Base-by-base conservation (phyloP, 1,140 invertebrate genomes). In the Drosophila lacteicornis region DNA sequence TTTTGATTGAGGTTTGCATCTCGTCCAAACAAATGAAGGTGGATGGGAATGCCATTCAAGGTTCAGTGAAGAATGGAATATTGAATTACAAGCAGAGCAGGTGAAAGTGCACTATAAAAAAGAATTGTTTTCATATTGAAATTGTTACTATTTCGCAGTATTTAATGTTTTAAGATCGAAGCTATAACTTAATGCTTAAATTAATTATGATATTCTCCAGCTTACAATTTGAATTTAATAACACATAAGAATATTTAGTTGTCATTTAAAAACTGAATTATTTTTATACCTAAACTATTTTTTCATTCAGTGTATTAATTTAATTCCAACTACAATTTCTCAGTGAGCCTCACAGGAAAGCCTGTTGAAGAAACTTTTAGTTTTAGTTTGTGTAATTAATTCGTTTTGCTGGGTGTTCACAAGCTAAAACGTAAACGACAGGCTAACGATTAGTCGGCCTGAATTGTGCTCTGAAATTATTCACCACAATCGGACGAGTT, bases 1-100 rank as follows among this genome's bases (percentile, higher is more conserved):
- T 63, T 80, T 61, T 80, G 77, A 80, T 80, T 84, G 71, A 60
- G 65, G 71, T 66, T 70, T 58, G 63, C 70, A 67, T 61, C 45
- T 69, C 33, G 33, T 63, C 45, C 36, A 55, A 45, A 30, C 33
- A 55, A 57, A 53, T 42, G 51, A 73, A 75, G 71, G 62, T 69
- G 59, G 62, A 62, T 65, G 40, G 49, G 19, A 53, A 42, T 75
- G 43, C 42, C 77, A 73, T 45, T 56, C 36, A 56, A 40, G 19
- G 61, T 43, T 59, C 57, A 55, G 59, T 67, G 60, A 66, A 70
- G 59, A 66, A 67, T 62, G 46, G 60, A 75, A 71, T 58, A 85
- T 85, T 80, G 30, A 50, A 73, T 73, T 43, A 50, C 22, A 36
- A 15, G 27, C 19, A 7, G 15, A 50, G 53, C 13, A 30, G 46